These are phyloP conservation scores for Pelecanus crispus DNA, from an alignment of 2,113 vertebrate genomes.

Conservation along the genomic window DNA sequence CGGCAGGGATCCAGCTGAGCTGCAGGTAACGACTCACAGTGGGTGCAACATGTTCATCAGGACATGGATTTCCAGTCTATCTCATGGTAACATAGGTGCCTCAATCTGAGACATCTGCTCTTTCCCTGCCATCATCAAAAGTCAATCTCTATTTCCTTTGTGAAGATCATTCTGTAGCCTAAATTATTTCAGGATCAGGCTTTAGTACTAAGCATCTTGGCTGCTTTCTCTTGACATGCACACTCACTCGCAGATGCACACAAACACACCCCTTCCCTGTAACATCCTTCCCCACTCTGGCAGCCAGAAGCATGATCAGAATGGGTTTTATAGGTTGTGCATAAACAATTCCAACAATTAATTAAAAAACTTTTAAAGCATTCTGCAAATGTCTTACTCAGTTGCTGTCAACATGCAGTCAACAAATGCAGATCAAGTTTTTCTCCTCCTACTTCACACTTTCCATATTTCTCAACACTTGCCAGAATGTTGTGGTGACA, in stretches of 20 bases:
- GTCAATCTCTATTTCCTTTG: neutral
- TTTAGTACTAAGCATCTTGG: neutral
- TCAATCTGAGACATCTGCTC: neutral
- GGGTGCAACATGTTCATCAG: neutral
- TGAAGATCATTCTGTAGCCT: neutral
- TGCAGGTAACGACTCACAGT: accelerated
- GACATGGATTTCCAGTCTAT: neutral
- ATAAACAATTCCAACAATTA: conserved; percentile 34
- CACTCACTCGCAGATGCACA: neutral
- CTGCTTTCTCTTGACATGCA: neutral
- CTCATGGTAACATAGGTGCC: neutral
- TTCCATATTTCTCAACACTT: conserved; percentile 51
- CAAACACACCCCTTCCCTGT: neutral
- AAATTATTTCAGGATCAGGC: neutral
- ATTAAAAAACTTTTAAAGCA: conserved; percentile 13
- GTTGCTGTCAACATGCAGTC: conserved; percentile 53
- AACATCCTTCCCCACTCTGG: neutral
- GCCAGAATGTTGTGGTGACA: conserved; percentile 45
- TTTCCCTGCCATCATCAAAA: neutral
- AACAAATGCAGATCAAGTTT: conserved; percentile 21
- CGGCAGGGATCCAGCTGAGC: neutral
- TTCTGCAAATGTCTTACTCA: conserved; percentile 23
- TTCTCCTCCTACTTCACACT: conserved; percentile 57
- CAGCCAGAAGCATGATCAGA: neutral
- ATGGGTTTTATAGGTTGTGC: neutral